Evolutionary conservation across 2,797 vertebrate species (phyloP).

Genomic region (Onychomys torridus): DNA sequence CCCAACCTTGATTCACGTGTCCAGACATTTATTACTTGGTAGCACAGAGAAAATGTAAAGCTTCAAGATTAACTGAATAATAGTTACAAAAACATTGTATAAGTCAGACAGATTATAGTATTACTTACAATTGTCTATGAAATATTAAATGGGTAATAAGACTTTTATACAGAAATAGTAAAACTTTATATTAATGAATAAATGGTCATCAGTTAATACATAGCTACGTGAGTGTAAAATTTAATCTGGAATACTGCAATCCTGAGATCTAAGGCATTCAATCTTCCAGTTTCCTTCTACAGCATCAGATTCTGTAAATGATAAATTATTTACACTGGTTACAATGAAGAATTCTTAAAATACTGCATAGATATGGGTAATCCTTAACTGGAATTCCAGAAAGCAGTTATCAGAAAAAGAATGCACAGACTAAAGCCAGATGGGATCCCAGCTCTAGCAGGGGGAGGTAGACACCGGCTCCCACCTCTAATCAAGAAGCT

Average conservation of each 20-base stretch:
- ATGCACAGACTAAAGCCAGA: background rate
- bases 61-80: conserved; percentile 52
- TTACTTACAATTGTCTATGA: conserved; percentile 41
- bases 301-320: conserved; percentile 30
- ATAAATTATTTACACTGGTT: conserved; percentile 56
- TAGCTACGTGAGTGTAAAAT: background rate
- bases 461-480: background rate
- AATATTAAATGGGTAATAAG: conserved; percentile 31
- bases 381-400: conserved; percentile 53
- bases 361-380: background rate
- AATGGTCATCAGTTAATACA: conserved; percentile 3
- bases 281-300: conserved; percentile 61
- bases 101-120: conserved; percentile 46
- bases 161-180: conserved; percentile 52
- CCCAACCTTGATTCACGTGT: conserved; percentile 28
- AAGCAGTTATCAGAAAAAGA: background rate
- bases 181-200: conserved; percentile 41
- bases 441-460: too few species aligned
- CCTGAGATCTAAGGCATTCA: conserved; percentile 35
- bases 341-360: conserved; percentile 64
- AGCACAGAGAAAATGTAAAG: conserved; percentile 24
- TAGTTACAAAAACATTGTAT: conserved; percentile 19
- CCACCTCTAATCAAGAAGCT: background rate
- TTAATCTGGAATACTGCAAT: background rate
- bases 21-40: background rate